These are phyloP conservation scores for Trematocara zebra DNA, from an alignment of 2,113 vertebrate species.

Conservation along the genomic window DNA sequence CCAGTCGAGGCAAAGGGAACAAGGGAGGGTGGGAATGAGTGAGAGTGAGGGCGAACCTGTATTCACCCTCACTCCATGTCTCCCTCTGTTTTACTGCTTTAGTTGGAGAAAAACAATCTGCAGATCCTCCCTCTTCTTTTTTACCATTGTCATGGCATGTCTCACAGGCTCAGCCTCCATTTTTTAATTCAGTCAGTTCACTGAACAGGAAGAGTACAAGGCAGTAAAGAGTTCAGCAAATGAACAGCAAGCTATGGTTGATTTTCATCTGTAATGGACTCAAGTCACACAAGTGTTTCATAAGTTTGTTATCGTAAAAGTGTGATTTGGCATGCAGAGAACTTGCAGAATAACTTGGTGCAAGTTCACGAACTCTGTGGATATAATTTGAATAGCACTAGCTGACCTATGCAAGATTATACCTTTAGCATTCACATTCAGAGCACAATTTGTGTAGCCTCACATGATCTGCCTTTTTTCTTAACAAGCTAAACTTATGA, in stretches of 20 bases:
- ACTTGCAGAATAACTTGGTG: neutral
- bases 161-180: neutral
- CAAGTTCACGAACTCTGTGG: neutral
- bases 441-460: conserved; percentile 26
- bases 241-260: neutral
- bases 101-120: conserved; percentile 28
- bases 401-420: conserved; percentile 33
- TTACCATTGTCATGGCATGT: conserved; percentile 7
- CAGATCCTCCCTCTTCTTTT: conserved; percentile 12
- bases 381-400: neutral
- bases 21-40: conserved; percentile 37
- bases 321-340: neutral
- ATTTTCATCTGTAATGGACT: neutral
- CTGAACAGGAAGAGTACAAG: conserved; percentile 4
- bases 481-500: conserved; percentile 52
- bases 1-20: conserved; percentile 27
- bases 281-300: conserved; percentile 2
- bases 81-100: conserved; percentile 44
- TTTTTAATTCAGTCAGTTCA: conserved; percentile 25
- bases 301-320: neutral
- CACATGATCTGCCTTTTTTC: conserved; percentile 47
- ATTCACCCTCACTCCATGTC: conserved; percentile 52
- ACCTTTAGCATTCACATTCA: neutral
- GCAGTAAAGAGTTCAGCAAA: neutral
- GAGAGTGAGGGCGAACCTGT: conserved; percentile 25